Base-by-base conservation (phyloP, 37 sponge, comb jelly and placozoan species). In the Diacarnus erythraeanus region DNA sequence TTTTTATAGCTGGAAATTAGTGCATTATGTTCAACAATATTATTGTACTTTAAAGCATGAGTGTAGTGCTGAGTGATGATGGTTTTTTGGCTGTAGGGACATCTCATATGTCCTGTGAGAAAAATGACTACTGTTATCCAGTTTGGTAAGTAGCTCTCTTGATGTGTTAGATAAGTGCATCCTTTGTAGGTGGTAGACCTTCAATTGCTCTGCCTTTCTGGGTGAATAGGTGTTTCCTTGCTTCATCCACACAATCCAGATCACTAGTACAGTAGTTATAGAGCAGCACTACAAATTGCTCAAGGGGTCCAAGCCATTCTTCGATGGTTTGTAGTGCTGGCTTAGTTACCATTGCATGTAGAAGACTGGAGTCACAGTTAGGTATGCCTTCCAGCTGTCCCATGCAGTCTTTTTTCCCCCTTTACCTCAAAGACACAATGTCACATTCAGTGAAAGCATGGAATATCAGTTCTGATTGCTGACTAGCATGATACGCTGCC, bases 381-480 rank as follows among this genome's bases (percentile, higher is more conserved):
- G 15, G 26, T 17, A 59, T 8, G 69, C 2, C 2, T 57, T 57
- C 77, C 77, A 76, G 33, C 61, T 26, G 6, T 23, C 57, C 77
- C 77, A 76, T 9, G 77, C 77, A 57, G 59, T 76, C 38, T 57
- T 78, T 51, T 78, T 78, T 22, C 79, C 81, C 8, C 38, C 17
- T 21, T 72, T 72, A 22, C 4, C 59, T 54, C 69, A 80, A 38
- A 3, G 82, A 81, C 3, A 81, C 82, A 1, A 74, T 81, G 34
- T 81, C 82, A 59, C 82, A 81, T 6, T 74, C 82, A 71, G 82
- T 81, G 22, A 81, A 72, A 12, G 82, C 82, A 81, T 81, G 74
- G 36, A 80, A 80, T 58, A 68, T 67, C n/a, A n/a, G n/a, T n/a
- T n/a, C n/a, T n/a, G n/a, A n/a, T n/a, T n/a, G n/a, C n/a, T n/a